These are phyloP conservation scores for Popillia japonica DNA, from an alignment of 1,140 invertebrate species.

Conservation along the genomic window DNA sequence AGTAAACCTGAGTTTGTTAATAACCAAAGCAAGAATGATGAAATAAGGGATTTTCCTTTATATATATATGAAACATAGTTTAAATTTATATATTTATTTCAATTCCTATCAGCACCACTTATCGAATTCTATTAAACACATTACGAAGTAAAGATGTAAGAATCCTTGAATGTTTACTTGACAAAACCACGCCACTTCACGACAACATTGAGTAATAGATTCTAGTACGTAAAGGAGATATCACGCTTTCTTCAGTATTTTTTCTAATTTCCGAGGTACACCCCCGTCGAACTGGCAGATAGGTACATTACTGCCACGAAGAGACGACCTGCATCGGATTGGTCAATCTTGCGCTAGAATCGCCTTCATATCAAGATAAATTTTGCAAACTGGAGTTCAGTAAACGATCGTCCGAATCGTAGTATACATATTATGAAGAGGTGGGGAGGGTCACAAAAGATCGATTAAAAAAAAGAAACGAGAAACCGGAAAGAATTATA, in stretches of 20 bases:
- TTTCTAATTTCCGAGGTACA: neutral
- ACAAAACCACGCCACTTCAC: neutral
- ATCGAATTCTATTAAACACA: neutral
- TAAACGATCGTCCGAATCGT: conserved; percentile 1
- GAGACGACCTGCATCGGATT: neutral
- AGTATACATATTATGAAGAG: neutral
- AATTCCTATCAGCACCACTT: no score
- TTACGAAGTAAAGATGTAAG: neutral
- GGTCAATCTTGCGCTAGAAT: neutral
- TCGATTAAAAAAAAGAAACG: neutral
- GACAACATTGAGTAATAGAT: neutral
- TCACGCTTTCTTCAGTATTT: neutral
- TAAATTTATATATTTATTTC: no score
- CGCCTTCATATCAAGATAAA: neutral
- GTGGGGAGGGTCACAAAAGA: neutral
- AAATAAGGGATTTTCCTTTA: no score
- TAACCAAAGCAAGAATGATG: no score
- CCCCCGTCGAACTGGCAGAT: neutral
- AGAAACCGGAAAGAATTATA: neutral
- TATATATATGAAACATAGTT: no score
- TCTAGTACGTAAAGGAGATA: neutral
- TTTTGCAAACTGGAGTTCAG: neutral
- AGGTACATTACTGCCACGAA: neutral
- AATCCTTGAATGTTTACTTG: conserved; percentile 14
- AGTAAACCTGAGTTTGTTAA: no score